These are phyloP conservation scores for Turritopsis rubra DNA, from an alignment of 30 jellyfish, hydroid and myxozoan genomes.

Conservation along the genomic window DNA sequence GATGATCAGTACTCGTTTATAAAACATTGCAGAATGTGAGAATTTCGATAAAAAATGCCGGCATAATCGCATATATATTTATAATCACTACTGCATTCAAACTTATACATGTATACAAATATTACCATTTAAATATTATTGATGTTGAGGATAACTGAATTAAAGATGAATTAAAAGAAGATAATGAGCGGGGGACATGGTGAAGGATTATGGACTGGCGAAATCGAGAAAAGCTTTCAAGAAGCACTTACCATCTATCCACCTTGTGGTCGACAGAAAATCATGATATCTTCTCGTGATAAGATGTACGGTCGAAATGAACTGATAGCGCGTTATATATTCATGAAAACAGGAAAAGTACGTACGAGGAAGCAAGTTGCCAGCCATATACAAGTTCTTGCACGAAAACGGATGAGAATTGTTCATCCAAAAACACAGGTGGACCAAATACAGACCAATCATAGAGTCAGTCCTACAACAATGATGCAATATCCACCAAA, in stretches of 20 bases:
- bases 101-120: too few relatives aligned
- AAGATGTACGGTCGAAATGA: constrained; percentile 97
- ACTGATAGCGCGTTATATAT: constrained; percentile 84
- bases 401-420: constrained; percentile 51
- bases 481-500: background rate
- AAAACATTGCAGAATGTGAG: background rate
- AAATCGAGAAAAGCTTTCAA: constrained; percentile 84
- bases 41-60: background rate
- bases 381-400: constrained; percentile 96
- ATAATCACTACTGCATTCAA: too few relatives aligned
- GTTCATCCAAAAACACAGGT: constrained; percentile 12
- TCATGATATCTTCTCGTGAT: constrained; percentile 94
- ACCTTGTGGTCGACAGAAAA: constrained; percentile 98
- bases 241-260: constrained; percentile 95
- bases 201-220: constrained; percentile 98
- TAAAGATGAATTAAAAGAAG: too few relatives aligned
- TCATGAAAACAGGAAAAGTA: constrained; percentile 82
- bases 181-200: constrained; percentile 34
- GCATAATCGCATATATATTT: too few relatives aligned
- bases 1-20: background rate
- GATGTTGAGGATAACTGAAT: too few relatives aligned
- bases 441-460: background rate
- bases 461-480: background rate
- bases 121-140: too few relatives aligned
- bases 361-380: constrained; percentile 97